Base-by-base conservation (phyloP, 2,113 vertebrate genomes). In the Caranx melampygus region DNA sequence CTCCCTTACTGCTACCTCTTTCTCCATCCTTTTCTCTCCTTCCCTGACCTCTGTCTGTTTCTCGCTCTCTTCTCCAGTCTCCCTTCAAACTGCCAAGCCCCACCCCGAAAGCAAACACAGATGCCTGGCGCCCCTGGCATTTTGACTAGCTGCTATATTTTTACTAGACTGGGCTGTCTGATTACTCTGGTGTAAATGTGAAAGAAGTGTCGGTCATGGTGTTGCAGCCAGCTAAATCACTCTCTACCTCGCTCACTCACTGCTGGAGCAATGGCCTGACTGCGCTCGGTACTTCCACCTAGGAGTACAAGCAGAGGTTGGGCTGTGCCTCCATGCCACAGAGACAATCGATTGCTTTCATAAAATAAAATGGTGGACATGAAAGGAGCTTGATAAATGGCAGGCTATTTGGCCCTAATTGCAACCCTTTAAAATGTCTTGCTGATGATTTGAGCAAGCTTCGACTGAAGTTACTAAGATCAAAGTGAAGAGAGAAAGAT, bases 361-460 rank as follows among this genome's bases (percentile, higher is more conserved):
- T 91, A 84, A 91, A 92, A 93, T 89, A 90, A 92, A 92, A 91
- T 84, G 84, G 87, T 84, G 84, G 90, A 90, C 83, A 90, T 92
- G 89, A 93, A 93, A 91, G 88, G 84, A 84, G 83, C 62, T 86
- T 93, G 91, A 94, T 92, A 92, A 93, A 93, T 87, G 88, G 83
- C 40, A 26, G 67, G 87, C 91, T 92, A 91, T 93, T 92, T 90
- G 88, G 85, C 70, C 85, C 82, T 93, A 93, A 93, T 94, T 93
- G 90, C 91, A 89, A 86, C 91, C 85, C 89, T 94, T 93, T 92
- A 93, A 92, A 93, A 90, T 51, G 87, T 92, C 91, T 90, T 52
- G 77, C 86, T 82, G 87, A 92, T 92, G 91, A 92, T 92, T 92
- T 92, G 86, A 93, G 77, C 86, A 49, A 79, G 87, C 85, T 84